Evolutionary conservation across 2,888 invertebrate species (phyloP).

Genomic region (Neoitamus cyanurus): DNA sequence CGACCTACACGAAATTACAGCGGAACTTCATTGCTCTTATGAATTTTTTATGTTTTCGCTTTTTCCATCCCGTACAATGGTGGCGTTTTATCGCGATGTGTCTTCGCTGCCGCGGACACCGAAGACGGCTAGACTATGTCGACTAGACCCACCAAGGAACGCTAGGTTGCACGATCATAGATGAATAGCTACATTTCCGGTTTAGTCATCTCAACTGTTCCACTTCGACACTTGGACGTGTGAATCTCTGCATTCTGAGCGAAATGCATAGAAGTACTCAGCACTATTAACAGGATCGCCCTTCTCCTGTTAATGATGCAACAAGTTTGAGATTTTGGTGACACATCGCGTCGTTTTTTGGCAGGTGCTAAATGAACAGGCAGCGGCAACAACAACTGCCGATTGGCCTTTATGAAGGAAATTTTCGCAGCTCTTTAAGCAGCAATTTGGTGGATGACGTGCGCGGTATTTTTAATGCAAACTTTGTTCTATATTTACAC

Average conservation of each 20-base stretch:
- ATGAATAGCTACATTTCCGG: slow-evolving; percentile 32
- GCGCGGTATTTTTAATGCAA: background rate
- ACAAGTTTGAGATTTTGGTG: background rate
- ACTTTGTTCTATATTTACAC: background rate
- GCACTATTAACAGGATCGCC: background rate
- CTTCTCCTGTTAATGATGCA: background rate
- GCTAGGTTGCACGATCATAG: background rate
- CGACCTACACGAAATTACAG: slow-evolving; percentile 36
- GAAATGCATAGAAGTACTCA: background rate
- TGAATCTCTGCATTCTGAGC: background rate
- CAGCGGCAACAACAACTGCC: background rate
- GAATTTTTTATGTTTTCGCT: slow-evolving; percentile 11
- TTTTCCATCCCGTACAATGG: background rate
- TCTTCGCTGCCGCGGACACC: background rate
- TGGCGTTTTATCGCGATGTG: background rate
- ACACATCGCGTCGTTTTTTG: background rate
- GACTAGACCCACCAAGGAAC: background rate
- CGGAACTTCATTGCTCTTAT: slow-evolving; percentile 21
- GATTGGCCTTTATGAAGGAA: background rate
- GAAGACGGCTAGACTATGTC: background rate
- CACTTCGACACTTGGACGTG: slow-evolving; percentile 24
- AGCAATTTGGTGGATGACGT: background rate
- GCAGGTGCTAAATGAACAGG: background rate
- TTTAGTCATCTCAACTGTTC: slow-evolving; percentile 35
- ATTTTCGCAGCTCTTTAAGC: background rate